phyloP scores from a whole-genome alignment of 2,113 vertebrate species.

The Mirounga angustirostris region DNA sequence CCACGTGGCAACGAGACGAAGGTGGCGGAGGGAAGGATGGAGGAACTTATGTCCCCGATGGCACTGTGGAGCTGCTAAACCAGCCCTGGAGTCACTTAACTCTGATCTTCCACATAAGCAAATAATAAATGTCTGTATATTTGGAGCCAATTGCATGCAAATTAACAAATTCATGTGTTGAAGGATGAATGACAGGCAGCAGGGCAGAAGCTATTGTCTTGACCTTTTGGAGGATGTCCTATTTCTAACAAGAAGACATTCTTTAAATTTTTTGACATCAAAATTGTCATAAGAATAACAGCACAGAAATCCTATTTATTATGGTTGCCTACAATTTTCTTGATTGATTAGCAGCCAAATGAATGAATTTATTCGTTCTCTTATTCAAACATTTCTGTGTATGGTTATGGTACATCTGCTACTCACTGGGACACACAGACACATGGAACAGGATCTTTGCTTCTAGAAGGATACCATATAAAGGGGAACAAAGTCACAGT shows the following conservation, averaged over 20 bases:
- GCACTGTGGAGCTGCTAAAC: neutral
- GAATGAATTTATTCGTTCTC: neutral
- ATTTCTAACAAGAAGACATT: neutral
- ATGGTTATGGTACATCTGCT: neutral
- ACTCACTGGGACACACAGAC: neutral
- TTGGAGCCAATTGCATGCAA: neutral
- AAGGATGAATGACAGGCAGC: neutral
- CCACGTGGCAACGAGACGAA: neutral
- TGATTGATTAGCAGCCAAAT: neutral
- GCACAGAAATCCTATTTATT: neutral
- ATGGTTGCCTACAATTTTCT: neutral
- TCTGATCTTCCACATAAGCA: neutral
- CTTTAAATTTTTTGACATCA: constrained; percentile 11
- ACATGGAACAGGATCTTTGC: neutral
- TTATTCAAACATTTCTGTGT: neutral
- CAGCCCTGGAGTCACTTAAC: neutral
- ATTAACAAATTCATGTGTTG: neutral
- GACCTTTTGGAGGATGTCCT: neutral
- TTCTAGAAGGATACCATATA: neutral
- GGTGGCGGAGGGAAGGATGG: neutral
- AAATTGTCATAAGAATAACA: neutral
- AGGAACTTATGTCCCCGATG: neutral
- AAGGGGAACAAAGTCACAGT: neutral
- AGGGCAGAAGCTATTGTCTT: neutral
- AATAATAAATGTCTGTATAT: neutral